Conservation (phyloP, 37 sponge, comb jelly and placozoan species). For the Beroe ovata region DNA sequence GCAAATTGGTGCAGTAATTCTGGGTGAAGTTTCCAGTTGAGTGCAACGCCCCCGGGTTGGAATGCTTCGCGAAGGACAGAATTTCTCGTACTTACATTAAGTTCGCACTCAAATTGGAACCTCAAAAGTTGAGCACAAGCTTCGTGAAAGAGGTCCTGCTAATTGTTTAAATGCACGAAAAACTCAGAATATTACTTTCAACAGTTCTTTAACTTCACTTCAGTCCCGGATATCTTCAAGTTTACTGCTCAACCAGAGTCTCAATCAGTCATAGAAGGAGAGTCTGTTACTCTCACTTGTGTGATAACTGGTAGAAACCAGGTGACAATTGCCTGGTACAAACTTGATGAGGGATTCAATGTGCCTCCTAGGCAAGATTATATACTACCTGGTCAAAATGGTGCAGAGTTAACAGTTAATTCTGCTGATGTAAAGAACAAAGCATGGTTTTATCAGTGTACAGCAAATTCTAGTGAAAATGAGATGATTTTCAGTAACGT, state of each 20-base stretch:
- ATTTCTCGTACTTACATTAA: neutral
- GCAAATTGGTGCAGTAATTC: neutral
- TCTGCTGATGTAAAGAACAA: neutral
- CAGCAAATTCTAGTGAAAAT: neutral
- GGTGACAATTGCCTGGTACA: neutral
- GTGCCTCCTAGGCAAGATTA: neutral
- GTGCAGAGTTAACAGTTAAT: neutral
- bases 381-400: neutral
- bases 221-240: neutral
- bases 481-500: slow-evolving; percentile 7
- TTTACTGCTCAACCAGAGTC: neutral
- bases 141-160: neutral
- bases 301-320: neutral
- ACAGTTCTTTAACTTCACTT: too few relatives aligned
- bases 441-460: neutral
- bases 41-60: neutral
- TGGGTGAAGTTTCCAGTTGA: neutral
- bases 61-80: neutral
- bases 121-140: neutral
- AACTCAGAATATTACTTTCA: too few relatives aligned
- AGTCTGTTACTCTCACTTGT: neutral
- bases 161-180: too few relatives aligned
- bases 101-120: neutral
- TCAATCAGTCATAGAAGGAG: neutral
- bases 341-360: neutral